Evolutionary conservation across 1,140 invertebrate genomes (phyloP), one percentile per base, ranked within the genome.

Genomic region (Onthophagus taurus): DNA sequence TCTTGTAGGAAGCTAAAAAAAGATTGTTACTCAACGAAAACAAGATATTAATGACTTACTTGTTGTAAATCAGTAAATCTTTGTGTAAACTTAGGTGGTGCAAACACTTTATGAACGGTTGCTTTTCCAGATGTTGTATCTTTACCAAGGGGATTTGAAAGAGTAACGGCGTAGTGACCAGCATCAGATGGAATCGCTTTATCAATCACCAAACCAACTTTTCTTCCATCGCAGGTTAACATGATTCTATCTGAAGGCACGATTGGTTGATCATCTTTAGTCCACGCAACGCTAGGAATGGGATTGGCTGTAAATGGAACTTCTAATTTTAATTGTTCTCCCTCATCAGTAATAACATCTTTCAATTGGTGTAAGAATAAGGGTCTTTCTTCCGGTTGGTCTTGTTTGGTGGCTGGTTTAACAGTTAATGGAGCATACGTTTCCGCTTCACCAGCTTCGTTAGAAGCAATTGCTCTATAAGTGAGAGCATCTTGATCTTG

Each of bases 41-140:
- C 2, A 18, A 38, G 14, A 20, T 38, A 3, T 20, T 19, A 37
- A 18, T n/a, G 12, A 37, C 37, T 12, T 50, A 83, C 80, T 69
- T 94, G 86, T 57, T 94, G 85, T 14, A 87, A 64, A 63, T 95
- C 87, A 0, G 75, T 77, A 54, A 95, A 86, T 46, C 72, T 82
- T 58, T 91, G 86, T 0, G 79, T 76, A 65, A 96, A 95, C 6
- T 66, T 70, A 1, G 89, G 89, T 18, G 81, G 68, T 59, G 87
- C 77, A 65, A 77, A 88, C 8, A 88, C 72, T 63, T 90, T 91
- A 37, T 83, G 71, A 1, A 92, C 80, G 42, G 72, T 78, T 1
- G 80, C 80, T 45, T 80, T 80, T 19, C 76, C 83, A 30, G 71
- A 71, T 0, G 77, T 77, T 1, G 64, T 66, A 47, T 84, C 82